Evolutionary conservation across 2,888 invertebrate species (phyloP).

Genomic region (Barypeithes pellucidus): DNA sequence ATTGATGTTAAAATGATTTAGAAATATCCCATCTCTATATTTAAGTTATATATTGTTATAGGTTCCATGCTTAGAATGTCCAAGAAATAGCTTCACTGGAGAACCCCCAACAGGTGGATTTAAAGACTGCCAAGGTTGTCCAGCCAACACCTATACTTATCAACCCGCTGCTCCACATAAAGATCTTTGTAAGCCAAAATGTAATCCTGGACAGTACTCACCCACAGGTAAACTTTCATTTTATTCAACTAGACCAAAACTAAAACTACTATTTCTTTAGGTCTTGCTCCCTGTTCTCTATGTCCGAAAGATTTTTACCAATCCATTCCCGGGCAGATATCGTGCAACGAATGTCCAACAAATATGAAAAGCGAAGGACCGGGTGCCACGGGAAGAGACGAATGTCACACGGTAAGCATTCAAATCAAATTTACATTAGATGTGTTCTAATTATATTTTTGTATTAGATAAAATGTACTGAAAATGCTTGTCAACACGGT

Average conservation of each 20-base stretch:
- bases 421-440: background rate
- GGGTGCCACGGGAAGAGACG: constrained; percentile 87
- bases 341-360: constrained; percentile 92
- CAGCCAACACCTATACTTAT: constrained; percentile 90
- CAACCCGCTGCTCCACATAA: constrained; percentile 91
- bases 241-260: background rate
- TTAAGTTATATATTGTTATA: too few relatives aligned
- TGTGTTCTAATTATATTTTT: background rate
- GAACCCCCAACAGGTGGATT: constrained; percentile 93
- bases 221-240: constrained; percentile 77
- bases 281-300: constrained; percentile 92
- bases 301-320: constrained; percentile 96
- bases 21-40: too few relatives aligned
- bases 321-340: constrained; percentile 85
- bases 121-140: constrained; percentile 95
- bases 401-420: constrained; percentile 80
- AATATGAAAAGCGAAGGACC: constrained; percentile 89
- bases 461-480: constrained; percentile 81
- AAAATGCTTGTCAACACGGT: constrained; percentile 91
- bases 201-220: constrained; percentile 91
- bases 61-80: constrained; percentile 93
- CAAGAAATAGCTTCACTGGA: constrained; percentile 90
- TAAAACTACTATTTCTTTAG: constrained; percentile 16
- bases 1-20: too few relatives aligned
- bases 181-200: constrained; percentile 90